Conservation (phyloP, 2,888 invertebrate genomes). For the Melipona bicolor region DNA sequence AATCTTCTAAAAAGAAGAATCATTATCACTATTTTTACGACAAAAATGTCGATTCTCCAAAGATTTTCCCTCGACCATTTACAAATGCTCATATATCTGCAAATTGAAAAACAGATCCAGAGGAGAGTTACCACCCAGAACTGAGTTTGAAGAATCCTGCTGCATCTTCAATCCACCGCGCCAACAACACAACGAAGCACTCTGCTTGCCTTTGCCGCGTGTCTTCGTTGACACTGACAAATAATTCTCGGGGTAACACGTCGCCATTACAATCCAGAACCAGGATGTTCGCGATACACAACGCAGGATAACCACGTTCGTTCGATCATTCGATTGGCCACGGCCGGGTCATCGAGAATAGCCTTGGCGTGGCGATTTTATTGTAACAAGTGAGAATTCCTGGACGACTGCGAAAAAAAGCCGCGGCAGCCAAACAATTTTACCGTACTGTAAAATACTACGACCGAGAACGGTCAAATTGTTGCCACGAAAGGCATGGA, state of each 20-base stretch:
- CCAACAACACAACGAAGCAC: not conserved
- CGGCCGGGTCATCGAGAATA: conserved; percentile 65
- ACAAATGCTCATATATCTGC: not conserved
- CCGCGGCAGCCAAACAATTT: conserved; percentile 66
- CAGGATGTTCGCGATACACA: conserved; percentile 19
- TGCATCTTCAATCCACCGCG: not conserved
- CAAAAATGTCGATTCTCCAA: too few relatives aligned
- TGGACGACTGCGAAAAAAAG: conserved; percentile 52
- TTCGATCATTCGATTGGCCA: conserved; percentile 20
- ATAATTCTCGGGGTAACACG: conserved; percentile 29
- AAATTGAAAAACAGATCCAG: not conserved
- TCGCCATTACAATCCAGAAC: conserved; percentile 23
- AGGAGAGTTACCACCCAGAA: not conserved
- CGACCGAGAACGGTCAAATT: conserved; percentile 59
- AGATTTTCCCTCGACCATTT: too few relatives aligned
- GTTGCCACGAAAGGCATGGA: conserved; percentile 20
- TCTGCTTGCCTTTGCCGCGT: not conserved
- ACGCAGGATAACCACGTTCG: conserved; percentile 36
- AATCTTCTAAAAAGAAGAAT: too few relatives aligned
- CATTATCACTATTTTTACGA: too few relatives aligned
- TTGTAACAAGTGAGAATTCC: conserved; percentile 31
- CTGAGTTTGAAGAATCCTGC: not conserved
- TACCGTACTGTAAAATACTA: conserved; percentile 17
- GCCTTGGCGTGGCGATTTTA: conserved; percentile 18
- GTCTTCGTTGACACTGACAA: conserved; percentile 49